Percentiles rank a stretch among this genome's conserved stretches.
Evolutionary conservation across 2,888 invertebrate genomes (phyloP).

Genomic region (Apodemia zela): DNA sequence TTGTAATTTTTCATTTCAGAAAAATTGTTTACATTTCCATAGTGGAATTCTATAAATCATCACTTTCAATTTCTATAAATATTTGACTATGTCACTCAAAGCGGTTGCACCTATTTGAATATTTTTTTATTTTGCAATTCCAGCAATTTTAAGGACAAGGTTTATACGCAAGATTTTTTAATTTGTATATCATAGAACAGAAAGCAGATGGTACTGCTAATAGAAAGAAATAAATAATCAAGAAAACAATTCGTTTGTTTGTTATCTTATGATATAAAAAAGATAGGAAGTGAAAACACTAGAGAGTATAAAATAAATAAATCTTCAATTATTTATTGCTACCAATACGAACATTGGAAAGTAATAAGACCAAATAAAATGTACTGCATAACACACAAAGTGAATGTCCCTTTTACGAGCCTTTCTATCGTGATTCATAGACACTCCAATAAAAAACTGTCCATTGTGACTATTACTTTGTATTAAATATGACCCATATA

Average conservation of each 20-base stretch:
- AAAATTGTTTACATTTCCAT: too few relatives aligned
- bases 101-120: too few relatives aligned
- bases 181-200: too few relatives aligned
- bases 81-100: too few relatives aligned
- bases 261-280: neutral
- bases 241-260: neutral
- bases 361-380: conserved; percentile 5
- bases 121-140: too few relatives aligned
- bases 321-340: neutral
- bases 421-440: conserved; percentile 16
- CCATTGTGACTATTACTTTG: neutral
- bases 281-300: neutral
- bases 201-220: too few relatives aligned
- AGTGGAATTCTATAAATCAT: too few relatives aligned
- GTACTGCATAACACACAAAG: conserved; percentile 9
- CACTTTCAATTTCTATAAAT: too few relatives aligned
- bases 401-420: conserved; percentile 19
- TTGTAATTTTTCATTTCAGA: too few relatives aligned
- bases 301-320: neutral
- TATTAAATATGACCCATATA: neutral
- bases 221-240: too few relatives aligned
- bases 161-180: too few relatives aligned
- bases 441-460: neutral
- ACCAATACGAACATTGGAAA: conserved; percentile 15
- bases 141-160: too few relatives aligned